Percentiles rank a stretch among this genome's conserved stretches.
Evolutionary conservation across 2,888 invertebrate species (phyloP).

Genomic region (Phengaris arion): DNA sequence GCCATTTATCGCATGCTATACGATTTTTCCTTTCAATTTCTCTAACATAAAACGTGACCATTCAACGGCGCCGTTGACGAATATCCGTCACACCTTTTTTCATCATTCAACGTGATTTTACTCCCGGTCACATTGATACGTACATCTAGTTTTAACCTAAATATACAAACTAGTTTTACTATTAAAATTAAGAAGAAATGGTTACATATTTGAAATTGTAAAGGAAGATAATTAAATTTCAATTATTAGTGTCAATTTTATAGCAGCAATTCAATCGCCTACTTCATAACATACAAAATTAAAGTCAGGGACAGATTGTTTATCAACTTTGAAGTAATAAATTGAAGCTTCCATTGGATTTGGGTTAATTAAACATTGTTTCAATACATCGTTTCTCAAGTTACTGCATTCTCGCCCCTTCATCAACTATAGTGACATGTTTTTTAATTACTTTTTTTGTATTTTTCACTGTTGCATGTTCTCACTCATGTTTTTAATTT

Average conservation of each 20-base stretch:
- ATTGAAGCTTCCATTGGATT: conserved; percentile 3
- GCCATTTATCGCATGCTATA: conserved; percentile 57
- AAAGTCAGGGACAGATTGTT: conserved; percentile 11
- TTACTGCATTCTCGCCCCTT: conserved; percentile 13
- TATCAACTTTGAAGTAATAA: background rate
- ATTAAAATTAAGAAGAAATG: background rate
- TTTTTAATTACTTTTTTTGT: conserved; percentile 2
- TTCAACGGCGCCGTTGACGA: conserved; percentile 53
- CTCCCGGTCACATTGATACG: conserved; percentile 43
- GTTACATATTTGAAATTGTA: background rate
- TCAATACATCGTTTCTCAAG: conserved; percentile 17
- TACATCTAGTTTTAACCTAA: background rate
- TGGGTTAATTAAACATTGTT: conserved; percentile 19
- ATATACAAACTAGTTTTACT: background rate
- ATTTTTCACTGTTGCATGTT: background rate
- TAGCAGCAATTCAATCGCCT: background rate
- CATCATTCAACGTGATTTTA: conserved; percentile 46
- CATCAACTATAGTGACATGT: background rate
- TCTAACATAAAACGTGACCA: conserved; percentile 69
- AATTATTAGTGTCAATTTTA: no score
- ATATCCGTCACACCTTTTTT: conserved; percentile 54
- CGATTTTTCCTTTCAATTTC: conserved; percentile 58
- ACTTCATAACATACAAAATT: conserved; percentile 7
- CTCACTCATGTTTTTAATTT: background rate
- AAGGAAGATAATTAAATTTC: background rate